Base-by-base conservation (phyloP, 2,797 vertebrate genomes). In the Dendrocincla tyrannina region DNA sequence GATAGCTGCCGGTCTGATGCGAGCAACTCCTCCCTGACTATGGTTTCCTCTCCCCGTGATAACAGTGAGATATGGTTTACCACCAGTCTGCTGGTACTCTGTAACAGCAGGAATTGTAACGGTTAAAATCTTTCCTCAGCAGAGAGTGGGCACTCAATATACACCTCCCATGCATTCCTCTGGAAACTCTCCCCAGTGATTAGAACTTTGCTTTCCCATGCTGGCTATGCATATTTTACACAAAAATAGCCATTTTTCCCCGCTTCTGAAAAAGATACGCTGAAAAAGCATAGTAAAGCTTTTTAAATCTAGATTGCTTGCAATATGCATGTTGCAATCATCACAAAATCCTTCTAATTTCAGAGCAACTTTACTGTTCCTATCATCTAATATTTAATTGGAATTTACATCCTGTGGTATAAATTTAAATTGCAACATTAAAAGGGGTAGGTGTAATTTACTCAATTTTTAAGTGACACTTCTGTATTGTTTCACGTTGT, bases 31-130 rank as follows among this genome's bases (percentile, higher is more conserved):
- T 97, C 99, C 99, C 96, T 99, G 99, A 96, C 99, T 99, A 98
- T 98, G 99, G 98, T 98, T 99, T 97, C 99, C 99, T 98, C 98
- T 99, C 97, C 99, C 99, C 87, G 99, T 99, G 98, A 99, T 99
- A 97, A 99, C 98, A 93, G 97, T 99, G 76, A 99, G 98, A 96
- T 99, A 98, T 18, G 99, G 98, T 96, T 98, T 98, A 89, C 99
- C 99, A 30, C 98, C 98, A 91, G 97, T 97, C 97, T 98, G 98
- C 95, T 98, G 98, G 93, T 96, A 98, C n/a, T 99, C 99, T 99
- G 97, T 94, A 94, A 95, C 59, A 95, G 94, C 24, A 96, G 83
- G 91, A 97, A 97, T 89, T 41, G 28, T 9, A 97, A 96, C 67
- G 5, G 75, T 95, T 95, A 93, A 79, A 42, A 75, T 3, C 17